These are phyloP conservation scores for Tiaroga cobitis DNA, from an alignment of 2,797 vertebrate genomes.

Conservation along the genomic window DNA sequence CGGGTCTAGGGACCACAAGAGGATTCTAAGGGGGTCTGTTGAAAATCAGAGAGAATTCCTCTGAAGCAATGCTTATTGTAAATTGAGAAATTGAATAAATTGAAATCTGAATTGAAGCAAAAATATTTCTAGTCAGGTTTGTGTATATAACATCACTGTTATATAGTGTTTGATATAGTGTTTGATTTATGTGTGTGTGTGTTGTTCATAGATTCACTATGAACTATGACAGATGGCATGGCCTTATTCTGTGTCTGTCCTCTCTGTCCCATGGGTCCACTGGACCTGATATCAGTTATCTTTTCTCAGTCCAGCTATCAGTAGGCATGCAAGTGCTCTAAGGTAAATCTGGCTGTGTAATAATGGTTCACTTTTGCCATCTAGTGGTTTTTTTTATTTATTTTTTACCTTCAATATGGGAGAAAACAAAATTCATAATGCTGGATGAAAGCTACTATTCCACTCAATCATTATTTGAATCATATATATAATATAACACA, in stretches of 20 bases:
- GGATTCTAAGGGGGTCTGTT: not conserved
- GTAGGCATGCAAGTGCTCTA: conserved; percentile 7
- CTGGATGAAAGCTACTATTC: not conserved
- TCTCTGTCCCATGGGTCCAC: conserved; percentile 47
- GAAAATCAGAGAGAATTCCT: not conserved
- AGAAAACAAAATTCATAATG: not conserved
- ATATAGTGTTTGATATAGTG: not conserved
- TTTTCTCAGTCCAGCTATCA: conserved; percentile 31
- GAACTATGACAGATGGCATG: conserved; percentile 52
- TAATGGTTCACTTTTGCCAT: conserved; percentile 48
- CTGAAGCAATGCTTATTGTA: not conserved
- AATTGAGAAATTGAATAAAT: too few relatives aligned
- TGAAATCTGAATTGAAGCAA: not conserved
- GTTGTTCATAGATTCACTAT: conserved; percentile 38
- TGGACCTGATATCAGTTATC: conserved; percentile 36
- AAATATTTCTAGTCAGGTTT: not conserved
- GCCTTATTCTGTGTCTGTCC: conserved; percentile 46
- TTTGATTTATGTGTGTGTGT: conserved; percentile 27
- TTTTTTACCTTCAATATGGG: not conserved
- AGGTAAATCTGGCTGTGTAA: conserved; percentile 5
- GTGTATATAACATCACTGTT: not conserved
- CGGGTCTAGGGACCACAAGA: not conserved
- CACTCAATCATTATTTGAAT: not conserved
- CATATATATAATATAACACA: not conserved
- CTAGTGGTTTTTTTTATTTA: conserved; percentile 49